These are phyloP conservation scores for Syrista parreyssii DNA, from an alignment of 2,888 invertebrate genomes.

Conservation along the genomic window DNA sequence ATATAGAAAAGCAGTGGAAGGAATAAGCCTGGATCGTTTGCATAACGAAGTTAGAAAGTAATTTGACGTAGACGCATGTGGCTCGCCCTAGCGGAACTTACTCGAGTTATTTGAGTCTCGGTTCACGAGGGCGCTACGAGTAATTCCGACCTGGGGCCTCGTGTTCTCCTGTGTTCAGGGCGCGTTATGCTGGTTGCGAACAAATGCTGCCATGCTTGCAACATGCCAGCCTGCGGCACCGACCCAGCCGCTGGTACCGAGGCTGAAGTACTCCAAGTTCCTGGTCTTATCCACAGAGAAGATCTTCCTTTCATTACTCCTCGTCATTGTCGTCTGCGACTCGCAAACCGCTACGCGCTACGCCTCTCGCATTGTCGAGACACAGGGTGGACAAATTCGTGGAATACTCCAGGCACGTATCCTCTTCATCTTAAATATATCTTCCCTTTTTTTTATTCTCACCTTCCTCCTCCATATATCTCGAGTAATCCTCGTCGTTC, in stretches of 20 bases:
- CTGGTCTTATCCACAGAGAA: not conserved
- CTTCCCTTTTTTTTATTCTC: not conserved
- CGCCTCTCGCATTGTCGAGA: constrained; percentile 84
- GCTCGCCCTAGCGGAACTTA: not conserved
- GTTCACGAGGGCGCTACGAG: not conserved
- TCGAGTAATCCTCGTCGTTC: not conserved
- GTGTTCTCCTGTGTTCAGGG: constrained; percentile 20
- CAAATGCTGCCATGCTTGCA: constrained; percentile 64
- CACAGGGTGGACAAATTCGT: constrained; percentile 68
- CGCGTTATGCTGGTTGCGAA: constrained; percentile 58
- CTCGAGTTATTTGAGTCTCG: not conserved
- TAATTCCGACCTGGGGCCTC: constrained; percentile 4
- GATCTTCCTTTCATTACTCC: constrained; percentile 29
- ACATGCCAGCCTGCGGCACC: constrained; percentile 61
- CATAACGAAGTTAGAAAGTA: constrained; percentile 39
- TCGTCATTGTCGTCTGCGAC: constrained; percentile 34
- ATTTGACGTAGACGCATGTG: constrained; percentile 26
- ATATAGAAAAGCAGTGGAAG: not conserved
- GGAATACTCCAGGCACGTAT: constrained; percentile 60
- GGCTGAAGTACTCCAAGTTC: constrained; percentile 22
- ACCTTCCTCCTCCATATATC: not conserved
- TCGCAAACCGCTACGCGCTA: constrained; percentile 73
- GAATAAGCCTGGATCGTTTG: constrained; percentile 22
- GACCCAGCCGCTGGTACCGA: constrained; percentile 58
- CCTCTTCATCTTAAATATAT: not conserved